Conservation (phyloP, 2,888 invertebrate species). For the Camponotus fellah region DNA sequence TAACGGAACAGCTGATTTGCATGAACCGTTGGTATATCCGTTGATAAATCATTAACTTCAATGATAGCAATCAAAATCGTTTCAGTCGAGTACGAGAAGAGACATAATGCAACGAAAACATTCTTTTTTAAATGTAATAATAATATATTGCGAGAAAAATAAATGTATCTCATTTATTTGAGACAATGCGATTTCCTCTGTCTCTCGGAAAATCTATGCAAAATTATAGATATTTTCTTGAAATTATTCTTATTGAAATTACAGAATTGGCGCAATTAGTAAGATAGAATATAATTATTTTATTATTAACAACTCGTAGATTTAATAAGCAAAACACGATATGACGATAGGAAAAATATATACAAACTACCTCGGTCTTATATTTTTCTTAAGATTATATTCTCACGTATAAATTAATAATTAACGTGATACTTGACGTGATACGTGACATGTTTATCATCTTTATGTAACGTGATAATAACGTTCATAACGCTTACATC, state of each 20-base stretch:
- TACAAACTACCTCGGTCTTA: neutral
- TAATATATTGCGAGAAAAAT: slow-evolving; percentile 3
- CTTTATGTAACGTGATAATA: slow-evolving; percentile 8
- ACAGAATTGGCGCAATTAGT: neutral
- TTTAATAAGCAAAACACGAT: neutral
- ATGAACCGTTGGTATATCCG: slow-evolving; percentile 67
- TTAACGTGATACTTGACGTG: neutral
- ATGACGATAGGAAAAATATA: neutral
- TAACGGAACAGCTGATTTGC: slow-evolving; percentile 65
- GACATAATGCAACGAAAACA: neutral
- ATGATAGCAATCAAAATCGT: slow-evolving; percentile 50
- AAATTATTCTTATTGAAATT: neutral
- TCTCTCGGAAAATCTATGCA: neutral
- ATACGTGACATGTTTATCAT: slow-evolving; percentile 3
- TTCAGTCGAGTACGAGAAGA: slow-evolving; percentile 40
- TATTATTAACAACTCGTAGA: neutral
- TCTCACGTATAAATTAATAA: neutral
- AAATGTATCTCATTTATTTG: neutral
- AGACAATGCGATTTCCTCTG: neutral
- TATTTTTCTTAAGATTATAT: slow-evolving; percentile 12
- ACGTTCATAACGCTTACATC: neutral
- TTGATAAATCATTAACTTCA: slow-evolving; percentile 67
- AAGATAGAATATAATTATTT: neutral
- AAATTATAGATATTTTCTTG: neutral
- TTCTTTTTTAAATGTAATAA: slow-evolving; percentile 2